Evolutionary conservation across 2,113 vertebrate species (phyloP).

Genomic region (Puma concolor): DNA sequence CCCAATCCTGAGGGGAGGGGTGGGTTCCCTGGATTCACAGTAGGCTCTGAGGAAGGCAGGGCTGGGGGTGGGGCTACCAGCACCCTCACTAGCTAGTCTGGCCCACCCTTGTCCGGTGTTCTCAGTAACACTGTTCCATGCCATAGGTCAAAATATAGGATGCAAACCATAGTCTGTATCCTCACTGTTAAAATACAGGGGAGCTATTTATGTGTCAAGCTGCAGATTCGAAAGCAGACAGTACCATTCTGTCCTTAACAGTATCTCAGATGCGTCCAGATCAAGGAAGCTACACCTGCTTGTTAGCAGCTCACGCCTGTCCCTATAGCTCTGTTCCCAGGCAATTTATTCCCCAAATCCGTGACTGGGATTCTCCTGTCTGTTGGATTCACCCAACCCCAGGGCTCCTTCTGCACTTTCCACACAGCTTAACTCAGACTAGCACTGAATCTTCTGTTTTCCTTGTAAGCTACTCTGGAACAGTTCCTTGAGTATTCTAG

Average conservation of each 20-base stretch:
- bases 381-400: neutral
- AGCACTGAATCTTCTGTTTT: rapidly evolving
- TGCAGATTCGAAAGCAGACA: neutral
- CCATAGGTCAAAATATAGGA: neutral
- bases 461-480: neutral
- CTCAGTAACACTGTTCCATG: neutral
- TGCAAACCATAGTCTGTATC: neutral
- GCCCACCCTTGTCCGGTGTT: rapidly evolving
- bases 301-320: rapidly evolving
- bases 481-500: no score
- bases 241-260: no score
- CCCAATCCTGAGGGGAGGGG: neutral
- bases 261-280: neutral
- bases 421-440: neutral
- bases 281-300: neutral
- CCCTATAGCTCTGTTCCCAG: neutral
- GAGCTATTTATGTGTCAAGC: neutral
- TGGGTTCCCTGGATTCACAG: no score
- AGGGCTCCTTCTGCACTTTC: neutral
- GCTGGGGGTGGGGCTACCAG: neutral
- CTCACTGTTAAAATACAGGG: no score
- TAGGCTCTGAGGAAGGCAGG: neutral
- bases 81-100: neutral
- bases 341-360: neutral
- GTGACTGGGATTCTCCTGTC: no score